phyloP scores from a whole-genome alignment of 1,140 invertebrate species.

The Drosophila nigromelanica region DNA sequence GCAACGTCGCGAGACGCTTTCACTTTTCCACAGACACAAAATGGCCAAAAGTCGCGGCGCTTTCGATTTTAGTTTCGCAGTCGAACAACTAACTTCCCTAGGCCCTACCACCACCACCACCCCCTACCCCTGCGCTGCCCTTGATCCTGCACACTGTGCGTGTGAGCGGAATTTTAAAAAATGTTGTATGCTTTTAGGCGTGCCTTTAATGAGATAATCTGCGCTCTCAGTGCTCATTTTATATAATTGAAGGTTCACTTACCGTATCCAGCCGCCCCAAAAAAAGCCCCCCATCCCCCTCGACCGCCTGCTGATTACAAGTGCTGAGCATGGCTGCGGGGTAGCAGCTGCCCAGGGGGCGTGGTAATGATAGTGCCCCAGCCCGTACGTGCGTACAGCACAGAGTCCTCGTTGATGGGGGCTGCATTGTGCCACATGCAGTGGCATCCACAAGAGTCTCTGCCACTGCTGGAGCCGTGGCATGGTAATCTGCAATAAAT shows the following conservation, averaged over 20 bases:
- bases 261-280: slow-evolving; percentile 30
- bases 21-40: slow-evolving; percentile 34
- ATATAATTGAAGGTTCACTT: slow-evolving; percentile 81
- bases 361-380: slow-evolving; percentile 52
- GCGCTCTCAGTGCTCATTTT: slow-evolving; percentile 70
- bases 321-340: slow-evolving; percentile 11
- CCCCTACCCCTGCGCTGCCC: background rate
- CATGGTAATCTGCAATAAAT: slow-evolving; percentile 83
- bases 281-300: slow-evolving; percentile 1
- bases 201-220: slow-evolving; percentile 81
- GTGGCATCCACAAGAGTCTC: slow-evolving; percentile 15
- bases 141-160: slow-evolving; percentile 1
- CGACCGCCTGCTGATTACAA: slow-evolving; percentile 40
- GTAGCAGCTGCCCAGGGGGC: background rate
- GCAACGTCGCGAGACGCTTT: slow-evolving; percentile 43
- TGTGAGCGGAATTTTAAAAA: slow-evolving; percentile 77
- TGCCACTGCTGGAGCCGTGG: background rate
- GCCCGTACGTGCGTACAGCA: slow-evolving; percentile 42
- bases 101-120: background rate
- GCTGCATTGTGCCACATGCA: slow-evolving; percentile 46
- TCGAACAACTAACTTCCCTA: background rate
- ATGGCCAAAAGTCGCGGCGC: slow-evolving; percentile 39
- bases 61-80: slow-evolving; percentile 56
- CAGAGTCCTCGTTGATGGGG: background rate
- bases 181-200: background rate